phyloP scores from a whole-genome alignment of 2,113 vertebrate genomes.

The Ursus arctos region DNA sequence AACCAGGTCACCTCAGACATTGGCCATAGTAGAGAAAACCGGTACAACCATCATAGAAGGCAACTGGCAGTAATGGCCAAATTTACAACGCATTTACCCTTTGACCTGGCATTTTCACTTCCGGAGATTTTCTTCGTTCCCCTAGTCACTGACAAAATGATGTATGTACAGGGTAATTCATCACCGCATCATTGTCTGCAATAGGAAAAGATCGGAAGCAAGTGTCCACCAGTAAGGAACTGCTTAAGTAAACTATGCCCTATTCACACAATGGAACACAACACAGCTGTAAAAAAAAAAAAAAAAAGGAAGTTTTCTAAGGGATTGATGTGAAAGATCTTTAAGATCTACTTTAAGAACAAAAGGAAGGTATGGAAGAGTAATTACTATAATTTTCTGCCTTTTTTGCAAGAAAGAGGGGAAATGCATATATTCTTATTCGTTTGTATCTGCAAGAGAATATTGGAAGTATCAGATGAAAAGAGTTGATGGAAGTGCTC shows the following conservation, averaged over 20 bases:
- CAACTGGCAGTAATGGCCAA: not conserved
- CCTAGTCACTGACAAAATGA: slow-evolving; percentile 26
- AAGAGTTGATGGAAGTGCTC: not conserved
- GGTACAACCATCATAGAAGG: not conserved
- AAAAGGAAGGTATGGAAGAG: not conserved
- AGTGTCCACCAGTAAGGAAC: not conserved
- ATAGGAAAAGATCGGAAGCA: not conserved
- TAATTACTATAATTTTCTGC: slow-evolving; percentile 17
- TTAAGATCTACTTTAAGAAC: slow-evolving; percentile 57
- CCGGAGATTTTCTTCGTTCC: slow-evolving; percentile 19
- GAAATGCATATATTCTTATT: not conserved
- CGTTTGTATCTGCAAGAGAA: slow-evolving; percentile 1
- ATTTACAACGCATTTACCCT: slow-evolving; percentile 16
- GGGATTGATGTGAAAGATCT: not conserved
- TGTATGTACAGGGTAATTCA: not conserved
- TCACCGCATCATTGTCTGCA: not conserved
- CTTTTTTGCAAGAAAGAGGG: not conserved
- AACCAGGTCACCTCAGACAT: not conserved
- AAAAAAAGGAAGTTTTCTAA: not conserved
- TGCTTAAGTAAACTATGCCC: not conserved
- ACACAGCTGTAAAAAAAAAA: not conserved
- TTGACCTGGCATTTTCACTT: slow-evolving; percentile 22
- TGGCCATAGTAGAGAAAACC: not conserved
- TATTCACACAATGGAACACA: not conserved
- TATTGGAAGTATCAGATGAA: slow-evolving; percentile 19